These are phyloP conservation scores for Hylaea fasciaria DNA, from an alignment of 2,888 invertebrate species.

Conservation along the genomic window DNA sequence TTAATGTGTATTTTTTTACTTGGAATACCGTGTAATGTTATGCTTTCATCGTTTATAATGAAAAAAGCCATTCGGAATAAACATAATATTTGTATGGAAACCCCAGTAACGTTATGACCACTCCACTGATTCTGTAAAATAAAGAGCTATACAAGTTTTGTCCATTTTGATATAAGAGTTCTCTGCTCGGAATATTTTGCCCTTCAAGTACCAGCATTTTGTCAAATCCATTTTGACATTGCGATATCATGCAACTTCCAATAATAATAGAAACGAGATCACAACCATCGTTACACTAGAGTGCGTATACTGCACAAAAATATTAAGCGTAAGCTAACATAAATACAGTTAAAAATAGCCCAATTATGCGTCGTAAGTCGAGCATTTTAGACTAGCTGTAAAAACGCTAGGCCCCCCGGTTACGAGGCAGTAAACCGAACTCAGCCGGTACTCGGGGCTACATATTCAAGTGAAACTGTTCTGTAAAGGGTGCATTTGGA, in stretches of 20 bases:
- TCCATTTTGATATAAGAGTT: no score
- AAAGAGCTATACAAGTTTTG: background rate
- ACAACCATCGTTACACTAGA: slow-evolving; percentile 9
- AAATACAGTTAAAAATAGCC: slow-evolving; percentile 70
- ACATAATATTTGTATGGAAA: background rate
- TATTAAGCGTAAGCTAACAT: slow-evolving; percentile 34
- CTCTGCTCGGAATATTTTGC: no score
- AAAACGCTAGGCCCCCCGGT: slow-evolving; percentile 69
- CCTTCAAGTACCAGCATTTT: no score
- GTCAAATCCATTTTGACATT: no score
- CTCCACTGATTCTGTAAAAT: background rate
- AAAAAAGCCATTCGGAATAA: background rate
- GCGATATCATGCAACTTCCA: no score
- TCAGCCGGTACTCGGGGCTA: slow-evolving; percentile 45
- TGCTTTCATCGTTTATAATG: background rate
- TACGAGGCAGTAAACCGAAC: slow-evolving; percentile 77
- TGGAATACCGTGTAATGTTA: background rate
- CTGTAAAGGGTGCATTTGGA: slow-evolving; percentile 24
- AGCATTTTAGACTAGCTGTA: slow-evolving; percentile 76
- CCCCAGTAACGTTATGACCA: background rate
- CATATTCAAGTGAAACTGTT: slow-evolving; percentile 53
- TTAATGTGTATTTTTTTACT: slow-evolving; percentile 16
- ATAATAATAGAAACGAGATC: background rate
- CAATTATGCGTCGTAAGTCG: slow-evolving; percentile 72
- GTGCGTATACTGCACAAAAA: slow-evolving; percentile 37